Conservation (phyloP, 2,797 vertebrate species). For the Botia almorhae region DNA sequence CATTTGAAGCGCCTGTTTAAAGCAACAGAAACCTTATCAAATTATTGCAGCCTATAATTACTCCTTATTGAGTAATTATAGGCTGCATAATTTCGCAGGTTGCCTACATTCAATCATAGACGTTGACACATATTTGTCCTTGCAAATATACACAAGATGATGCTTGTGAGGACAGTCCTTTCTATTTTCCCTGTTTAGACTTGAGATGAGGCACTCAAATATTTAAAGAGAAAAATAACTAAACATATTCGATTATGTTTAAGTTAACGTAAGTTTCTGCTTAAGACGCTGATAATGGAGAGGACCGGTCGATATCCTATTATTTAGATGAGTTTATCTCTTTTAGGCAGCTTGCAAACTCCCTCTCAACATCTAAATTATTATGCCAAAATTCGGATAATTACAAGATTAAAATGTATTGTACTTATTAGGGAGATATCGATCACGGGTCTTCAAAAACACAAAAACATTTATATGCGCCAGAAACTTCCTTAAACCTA, state of each 20-base stretch:
- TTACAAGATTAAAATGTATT: slow-evolving; percentile 92
- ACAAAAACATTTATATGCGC: background rate
- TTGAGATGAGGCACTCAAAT: slow-evolving; percentile 49
- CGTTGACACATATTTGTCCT: slow-evolving; percentile 43
- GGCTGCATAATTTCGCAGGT: background rate
- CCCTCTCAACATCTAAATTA: slow-evolving; percentile 90
- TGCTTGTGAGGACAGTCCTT: slow-evolving; percentile 12
- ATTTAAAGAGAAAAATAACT: slow-evolving; percentile 80
- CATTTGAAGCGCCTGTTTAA: slow-evolving; percentile 42
- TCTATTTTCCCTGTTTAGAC: slow-evolving; percentile 31
- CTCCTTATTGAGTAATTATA: slow-evolving; percentile 12
- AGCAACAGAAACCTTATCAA: slow-evolving; percentile 45
- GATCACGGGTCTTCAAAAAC: slow-evolving; percentile 67
- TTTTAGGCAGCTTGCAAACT: slow-evolving; percentile 89
- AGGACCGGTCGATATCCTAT: slow-evolving; percentile 89
- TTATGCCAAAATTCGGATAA: slow-evolving; percentile 91
- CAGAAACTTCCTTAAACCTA: background rate
- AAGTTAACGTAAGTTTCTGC: slow-evolving; percentile 85
- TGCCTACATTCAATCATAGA: slow-evolving; percentile 22
- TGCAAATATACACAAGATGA: slow-evolving; percentile 29
- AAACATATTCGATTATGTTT: slow-evolving; percentile 88
- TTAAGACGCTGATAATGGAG: slow-evolving; percentile 83
- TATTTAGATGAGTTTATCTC: slow-evolving; percentile 90
- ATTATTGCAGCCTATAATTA: slow-evolving; percentile 48
- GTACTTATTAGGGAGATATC: slow-evolving; percentile 88